Evolutionary conservation across 2,113 vertebrate genomes (phyloP).

Genomic region (Corythaixoides concolor): DNA sequence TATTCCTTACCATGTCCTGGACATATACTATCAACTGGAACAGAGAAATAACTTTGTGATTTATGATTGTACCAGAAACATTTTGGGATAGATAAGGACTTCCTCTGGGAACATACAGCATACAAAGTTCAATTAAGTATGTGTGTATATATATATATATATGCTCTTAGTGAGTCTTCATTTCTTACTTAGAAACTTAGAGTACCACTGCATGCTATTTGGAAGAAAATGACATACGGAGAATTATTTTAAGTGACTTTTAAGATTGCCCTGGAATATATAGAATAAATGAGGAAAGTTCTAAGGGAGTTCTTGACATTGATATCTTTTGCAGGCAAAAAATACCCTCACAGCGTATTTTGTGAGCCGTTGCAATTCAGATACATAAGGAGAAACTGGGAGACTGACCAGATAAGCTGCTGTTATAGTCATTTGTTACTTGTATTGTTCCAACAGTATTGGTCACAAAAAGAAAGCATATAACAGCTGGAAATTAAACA

Average conservation of each 20-base stretch:
- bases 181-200: not conserved
- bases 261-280: not conserved
- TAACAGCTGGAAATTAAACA: not conserved
- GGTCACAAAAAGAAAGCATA: not conserved
- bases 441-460: not conserved
- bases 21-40: not conserved
- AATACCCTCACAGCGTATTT: not conserved
- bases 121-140: not conserved
- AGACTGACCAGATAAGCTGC: not conserved
- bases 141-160: fast-evolving
- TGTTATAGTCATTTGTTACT: not conserved
- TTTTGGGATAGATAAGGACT: not conserved
- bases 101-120: not conserved
- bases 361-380: not conserved
- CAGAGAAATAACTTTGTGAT: not conserved
- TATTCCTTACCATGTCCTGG: not conserved
- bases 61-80: not conserved
- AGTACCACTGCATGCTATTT: not conserved
- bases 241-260: not conserved
- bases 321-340: not conserved
- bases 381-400: not conserved
- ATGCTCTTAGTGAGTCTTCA: not conserved
- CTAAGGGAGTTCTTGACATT: not conserved
- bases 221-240: not conserved
- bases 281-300: not conserved